Conservation (phyloP, 2,797 vertebrate species). For the Trachurus trachurus region DNA sequence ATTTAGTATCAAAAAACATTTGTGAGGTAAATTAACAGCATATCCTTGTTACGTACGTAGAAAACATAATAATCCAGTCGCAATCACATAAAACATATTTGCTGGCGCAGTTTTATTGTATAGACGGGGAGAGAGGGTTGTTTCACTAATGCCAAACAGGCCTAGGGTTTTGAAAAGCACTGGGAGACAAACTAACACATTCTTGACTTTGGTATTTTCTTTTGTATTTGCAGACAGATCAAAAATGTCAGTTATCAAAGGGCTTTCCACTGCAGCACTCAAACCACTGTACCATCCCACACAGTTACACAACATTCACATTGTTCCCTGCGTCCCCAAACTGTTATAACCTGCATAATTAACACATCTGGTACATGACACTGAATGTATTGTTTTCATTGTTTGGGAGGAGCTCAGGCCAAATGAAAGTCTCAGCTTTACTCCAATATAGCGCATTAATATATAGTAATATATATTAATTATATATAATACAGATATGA, state of each 20-base stretch:
- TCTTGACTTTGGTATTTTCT: background rate
- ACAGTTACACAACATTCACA: background rate
- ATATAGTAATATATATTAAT: slow-evolving; percentile 27
- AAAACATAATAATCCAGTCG: background rate
- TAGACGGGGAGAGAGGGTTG: too few relatives aligned
- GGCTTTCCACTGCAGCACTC: background rate
- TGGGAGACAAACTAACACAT: slow-evolving; percentile 1
- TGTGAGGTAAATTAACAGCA: background rate
- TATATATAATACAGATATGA: slow-evolving; percentile 36
- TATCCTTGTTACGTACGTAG: background rate
- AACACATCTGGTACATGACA: slow-evolving; percentile 13
- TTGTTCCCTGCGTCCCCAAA: background rate
- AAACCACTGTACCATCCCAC: background rate
- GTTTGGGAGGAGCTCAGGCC: slow-evolving; percentile 7
- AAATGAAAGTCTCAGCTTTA: slow-evolving; percentile 9
- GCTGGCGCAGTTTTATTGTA: background rate
- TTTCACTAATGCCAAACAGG: background rate
- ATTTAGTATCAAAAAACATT: background rate
- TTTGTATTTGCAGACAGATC: background rate
- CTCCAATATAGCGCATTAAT: slow-evolving; percentile 18
- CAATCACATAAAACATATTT: background rate
- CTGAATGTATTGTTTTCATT: slow-evolving; percentile 31
- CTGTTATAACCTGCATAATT: slow-evolving; percentile 25
- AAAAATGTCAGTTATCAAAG: background rate
- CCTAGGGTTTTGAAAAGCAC: background rate